phyloP scores from a whole-genome alignment of 2,797 vertebrate species.

The Anomalospiza imberbis region DNA sequence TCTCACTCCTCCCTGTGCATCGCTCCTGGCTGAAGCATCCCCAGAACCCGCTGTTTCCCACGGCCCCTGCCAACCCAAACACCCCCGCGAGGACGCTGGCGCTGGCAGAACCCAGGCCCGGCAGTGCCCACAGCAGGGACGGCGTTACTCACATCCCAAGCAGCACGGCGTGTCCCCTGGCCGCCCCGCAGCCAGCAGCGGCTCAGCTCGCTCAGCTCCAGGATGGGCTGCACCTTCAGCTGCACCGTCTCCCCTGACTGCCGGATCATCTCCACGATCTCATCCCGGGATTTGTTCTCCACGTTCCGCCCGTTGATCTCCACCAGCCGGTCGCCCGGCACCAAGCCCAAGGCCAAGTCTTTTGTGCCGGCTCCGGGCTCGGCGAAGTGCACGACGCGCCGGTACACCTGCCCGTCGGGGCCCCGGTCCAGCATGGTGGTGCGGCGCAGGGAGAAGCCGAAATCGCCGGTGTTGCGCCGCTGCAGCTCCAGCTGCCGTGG shows the following conservation, averaged over 20 bases:
- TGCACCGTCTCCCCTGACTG: conserved; percentile 92
- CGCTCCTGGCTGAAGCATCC: rapidly evolving
- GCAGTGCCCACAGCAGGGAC: rapidly evolving
- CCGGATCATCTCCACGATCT: conserved; percentile 98
- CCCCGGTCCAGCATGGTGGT: conserved; percentile 93
- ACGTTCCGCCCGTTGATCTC: conserved; percentile 93
- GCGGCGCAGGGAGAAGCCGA: conserved; percentile 92
- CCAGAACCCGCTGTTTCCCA: neutral
- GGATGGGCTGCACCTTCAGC: conserved; percentile 95
- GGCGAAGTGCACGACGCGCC: conserved; percentile 92
- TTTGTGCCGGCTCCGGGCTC: conserved; percentile 96
- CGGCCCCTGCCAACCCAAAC: neutral
- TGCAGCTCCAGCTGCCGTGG: conserved; percentile 89
- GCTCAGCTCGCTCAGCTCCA: conserved; percentile 95
- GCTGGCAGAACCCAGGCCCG: neutral
- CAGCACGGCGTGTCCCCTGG: conserved; percentile 79
- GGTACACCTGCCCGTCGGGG: conserved; percentile 85
- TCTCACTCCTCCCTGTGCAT: neutral
- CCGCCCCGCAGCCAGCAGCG: conserved; percentile 89
- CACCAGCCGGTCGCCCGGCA: conserved; percentile 92
- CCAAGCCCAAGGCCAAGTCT: conserved; percentile 89
- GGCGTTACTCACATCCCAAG: conserved; percentile 84
- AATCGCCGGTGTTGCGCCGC: conserved; percentile 92
- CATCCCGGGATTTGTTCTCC: conserved; percentile 92
- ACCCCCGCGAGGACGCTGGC: rapidly evolving